phyloP scores from a whole-genome alignment of 2,797 vertebrate species.

The Mormyrops boulengeri region DNA sequence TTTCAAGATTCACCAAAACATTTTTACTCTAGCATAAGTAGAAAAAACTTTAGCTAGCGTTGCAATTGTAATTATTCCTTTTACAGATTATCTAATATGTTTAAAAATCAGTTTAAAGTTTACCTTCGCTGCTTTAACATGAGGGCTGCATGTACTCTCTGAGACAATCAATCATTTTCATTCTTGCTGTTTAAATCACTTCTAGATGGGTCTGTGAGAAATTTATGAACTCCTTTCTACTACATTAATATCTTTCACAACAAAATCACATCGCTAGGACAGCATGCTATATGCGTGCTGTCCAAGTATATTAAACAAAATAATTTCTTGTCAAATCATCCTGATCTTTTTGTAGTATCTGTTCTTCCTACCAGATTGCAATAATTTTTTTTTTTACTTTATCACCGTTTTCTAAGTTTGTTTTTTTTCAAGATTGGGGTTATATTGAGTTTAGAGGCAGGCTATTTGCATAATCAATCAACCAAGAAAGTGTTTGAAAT shows the following conservation, averaged over 20 bases:
- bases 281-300: too few species aligned
- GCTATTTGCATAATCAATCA: not conserved
- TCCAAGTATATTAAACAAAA: not conserved
- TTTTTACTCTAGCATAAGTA: not conserved
- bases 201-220: too few species aligned
- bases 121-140: not conserved
- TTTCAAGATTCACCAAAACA: not conserved
- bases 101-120: not conserved
- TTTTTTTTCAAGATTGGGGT: not conserved
- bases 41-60: not conserved
- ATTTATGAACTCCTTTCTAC: too few species aligned
- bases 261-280: too few species aligned
- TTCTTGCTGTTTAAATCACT: too few species aligned
- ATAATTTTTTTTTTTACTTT: not conserved
- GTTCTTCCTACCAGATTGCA: not conserved
- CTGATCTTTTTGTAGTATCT: not conserved
- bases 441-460: not conserved
- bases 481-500: not conserved
- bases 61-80: not conserved
- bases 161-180: too few species aligned
- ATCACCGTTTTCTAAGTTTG: too few species aligned
- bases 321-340: not conserved
- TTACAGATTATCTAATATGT: not conserved
- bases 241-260: too few species aligned
- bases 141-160: not conserved